phyloP scores from a whole-genome alignment of 2,888 invertebrate genomes.

The Leptopilina syphax region DNA sequence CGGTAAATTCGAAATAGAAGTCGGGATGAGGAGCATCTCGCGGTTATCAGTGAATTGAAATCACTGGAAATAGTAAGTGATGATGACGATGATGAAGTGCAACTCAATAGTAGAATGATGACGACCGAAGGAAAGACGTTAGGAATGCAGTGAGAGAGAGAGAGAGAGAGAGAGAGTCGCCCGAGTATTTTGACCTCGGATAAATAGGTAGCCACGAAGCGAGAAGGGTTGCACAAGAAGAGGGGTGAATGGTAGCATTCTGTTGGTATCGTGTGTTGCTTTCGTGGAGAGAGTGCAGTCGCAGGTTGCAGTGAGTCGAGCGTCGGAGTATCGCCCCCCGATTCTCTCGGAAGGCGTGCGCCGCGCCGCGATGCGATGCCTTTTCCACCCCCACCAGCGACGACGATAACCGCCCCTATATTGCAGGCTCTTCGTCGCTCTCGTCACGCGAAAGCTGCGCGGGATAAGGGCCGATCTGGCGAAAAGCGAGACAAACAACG shows the following conservation, averaged over 20 bases:
- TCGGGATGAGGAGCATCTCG: no score
- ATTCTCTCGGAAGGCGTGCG: conserved; percentile 62
- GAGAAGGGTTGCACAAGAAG: conserved; percentile 23
- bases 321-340: conserved; percentile 58
- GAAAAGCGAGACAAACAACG: conserved; percentile 50
- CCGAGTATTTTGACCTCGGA: neutral
- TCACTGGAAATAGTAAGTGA: no score
- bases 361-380: conserved; percentile 64
- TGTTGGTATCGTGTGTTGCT: conserved; percentile 4
- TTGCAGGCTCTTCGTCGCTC: conserved; percentile 56
- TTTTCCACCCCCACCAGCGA: conserved; percentile 64
- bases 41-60: no score
- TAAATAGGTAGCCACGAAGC: neutral
- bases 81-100: no score
- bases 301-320: conserved; percentile 58
- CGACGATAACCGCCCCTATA: conserved; percentile 64
- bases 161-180: neutral
- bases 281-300: neutral
- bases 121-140: no score
- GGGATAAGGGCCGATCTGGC: conserved; percentile 56
- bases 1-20: no score
- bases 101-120: no score
- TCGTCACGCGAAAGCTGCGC: conserved; percentile 59
- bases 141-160: no score
- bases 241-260: conserved; percentile 23